These are phyloP conservation scores for Pyrochroa serraticornis DNA, from an alignment of 2,888 invertebrate species.

Conservation along the genomic window DNA sequence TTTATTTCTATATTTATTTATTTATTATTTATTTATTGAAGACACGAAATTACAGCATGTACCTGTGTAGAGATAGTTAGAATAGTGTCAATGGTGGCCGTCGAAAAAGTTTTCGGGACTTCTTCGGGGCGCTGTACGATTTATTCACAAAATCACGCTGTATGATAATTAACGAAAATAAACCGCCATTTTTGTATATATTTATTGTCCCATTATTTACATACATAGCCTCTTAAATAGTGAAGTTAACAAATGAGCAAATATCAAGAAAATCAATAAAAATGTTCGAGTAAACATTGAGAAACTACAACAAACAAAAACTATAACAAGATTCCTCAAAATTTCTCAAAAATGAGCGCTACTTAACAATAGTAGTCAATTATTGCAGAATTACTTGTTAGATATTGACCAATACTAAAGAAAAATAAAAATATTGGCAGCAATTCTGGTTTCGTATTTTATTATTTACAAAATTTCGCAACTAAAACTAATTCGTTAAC, in stretches of 20 bases:
- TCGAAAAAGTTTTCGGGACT: neutral
- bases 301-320: conserved; percentile 14
- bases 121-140: neutral
- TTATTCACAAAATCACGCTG: conserved; percentile 6
- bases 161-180: conserved; percentile 22
- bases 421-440: conserved; percentile 25
- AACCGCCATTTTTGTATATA: conserved; percentile 26
- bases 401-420: neutral
- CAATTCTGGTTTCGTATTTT: conserved; percentile 24
- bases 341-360: conserved; percentile 9
- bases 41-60: conserved; percentile 35
- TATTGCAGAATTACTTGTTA: conserved; percentile 20
- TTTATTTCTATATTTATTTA: conserved; percentile 29
- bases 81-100: conserved; percentile 6
- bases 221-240: conserved; percentile 38
- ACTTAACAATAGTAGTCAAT: conserved; percentile 1
- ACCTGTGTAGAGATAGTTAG: conserved; percentile 42
- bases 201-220: conserved; percentile 39
- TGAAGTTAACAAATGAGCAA: conserved; percentile 31
- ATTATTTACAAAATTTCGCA: conserved; percentile 14
- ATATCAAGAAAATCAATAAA: conserved; percentile 15
- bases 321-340: conserved; percentile 1
- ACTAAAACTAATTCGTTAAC: conserved; percentile 3
- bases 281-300: conserved; percentile 15
- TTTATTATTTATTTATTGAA: conserved; percentile 31